Evolutionary conservation across 1,140 invertebrate genomes (phyloP).

Genomic region (Globodera rostochiensis): DNA sequence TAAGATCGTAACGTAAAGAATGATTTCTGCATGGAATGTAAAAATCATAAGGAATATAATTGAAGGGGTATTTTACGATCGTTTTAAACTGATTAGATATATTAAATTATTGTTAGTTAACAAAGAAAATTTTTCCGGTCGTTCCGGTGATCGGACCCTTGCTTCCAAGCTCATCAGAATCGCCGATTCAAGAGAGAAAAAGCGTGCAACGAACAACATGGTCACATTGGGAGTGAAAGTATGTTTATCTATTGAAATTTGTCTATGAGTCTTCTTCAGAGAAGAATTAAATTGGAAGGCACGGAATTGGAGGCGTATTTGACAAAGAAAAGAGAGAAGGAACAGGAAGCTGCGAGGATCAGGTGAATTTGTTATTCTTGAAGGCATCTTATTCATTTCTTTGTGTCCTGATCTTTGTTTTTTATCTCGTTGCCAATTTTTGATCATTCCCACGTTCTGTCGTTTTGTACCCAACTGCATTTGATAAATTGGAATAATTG

Average conservation of each 20-base stretch:
- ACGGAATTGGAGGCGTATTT: slow-evolving; percentile 86
- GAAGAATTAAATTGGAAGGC: slow-evolving; percentile 80
- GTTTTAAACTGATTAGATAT: too few species aligned
- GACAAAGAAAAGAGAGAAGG: slow-evolving; percentile 69
- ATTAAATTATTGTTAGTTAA: too few species aligned
- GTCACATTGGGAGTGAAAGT: slow-evolving; percentile 57
- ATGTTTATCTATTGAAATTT: not conserved
- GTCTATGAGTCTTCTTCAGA: not conserved
- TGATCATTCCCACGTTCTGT: too few species aligned
- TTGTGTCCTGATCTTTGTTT: too few species aligned
- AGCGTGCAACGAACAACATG: slow-evolving; percentile 36
- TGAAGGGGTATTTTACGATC: too few species aligned
- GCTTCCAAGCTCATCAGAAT: slow-evolving; percentile 60
- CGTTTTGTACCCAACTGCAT: too few species aligned
- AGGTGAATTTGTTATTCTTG: slow-evolving; percentile 36
- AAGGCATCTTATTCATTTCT: too few species aligned
- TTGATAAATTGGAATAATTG: slow-evolving; percentile 18
- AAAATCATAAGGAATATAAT: too few species aligned
- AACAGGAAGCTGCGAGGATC: slow-evolving; percentile 64
- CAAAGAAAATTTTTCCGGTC: slow-evolving; percentile 32
- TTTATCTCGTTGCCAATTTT: too few species aligned
- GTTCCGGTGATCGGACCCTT: slow-evolving; percentile 56
- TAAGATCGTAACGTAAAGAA: too few species aligned
- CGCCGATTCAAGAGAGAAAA: slow-evolving; percentile 52
- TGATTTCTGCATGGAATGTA: too few species aligned